Conservation (phyloP, 2,113 vertebrate genomes). For the Todiramphus chloris region DNA sequence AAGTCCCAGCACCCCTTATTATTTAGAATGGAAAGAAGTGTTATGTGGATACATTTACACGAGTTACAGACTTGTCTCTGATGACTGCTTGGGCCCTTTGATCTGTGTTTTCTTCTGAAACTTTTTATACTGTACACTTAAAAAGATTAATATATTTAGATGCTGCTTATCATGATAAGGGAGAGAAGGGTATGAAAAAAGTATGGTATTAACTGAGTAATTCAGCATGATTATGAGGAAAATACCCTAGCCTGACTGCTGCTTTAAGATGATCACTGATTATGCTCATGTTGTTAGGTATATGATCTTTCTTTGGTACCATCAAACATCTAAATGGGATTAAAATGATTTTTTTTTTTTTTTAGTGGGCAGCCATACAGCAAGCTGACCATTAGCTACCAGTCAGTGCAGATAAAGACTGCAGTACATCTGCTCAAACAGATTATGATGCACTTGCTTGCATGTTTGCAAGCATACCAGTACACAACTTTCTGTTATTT, state of each 20-base stretch:
- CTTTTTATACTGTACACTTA: background rate
- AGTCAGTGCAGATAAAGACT: conserved; percentile 10
- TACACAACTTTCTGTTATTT: background rate
- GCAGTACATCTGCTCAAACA: background rate
- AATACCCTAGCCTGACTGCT: background rate
- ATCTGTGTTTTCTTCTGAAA: background rate
- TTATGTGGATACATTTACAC: background rate
- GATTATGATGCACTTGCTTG: background rate
- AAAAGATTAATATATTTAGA: background rate
- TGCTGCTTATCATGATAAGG: background rate
- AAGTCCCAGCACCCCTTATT: background rate
- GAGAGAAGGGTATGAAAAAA: background rate
- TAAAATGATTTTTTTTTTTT: background rate
- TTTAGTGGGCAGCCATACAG: background rate
- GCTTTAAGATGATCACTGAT: background rate
- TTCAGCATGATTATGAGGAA: background rate
- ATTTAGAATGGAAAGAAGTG: background rate
- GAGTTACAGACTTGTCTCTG: background rate
- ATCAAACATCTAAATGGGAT: background rate
- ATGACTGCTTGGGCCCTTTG: background rate
- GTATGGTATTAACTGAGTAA: background rate
- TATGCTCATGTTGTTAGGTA: background rate
- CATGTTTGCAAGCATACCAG: background rate
- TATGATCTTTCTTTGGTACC: background rate
- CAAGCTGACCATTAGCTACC: background rate